Base-by-base conservation (phyloP, 1,140 invertebrate species). In the Leptinotarsa lineolata region DNA sequence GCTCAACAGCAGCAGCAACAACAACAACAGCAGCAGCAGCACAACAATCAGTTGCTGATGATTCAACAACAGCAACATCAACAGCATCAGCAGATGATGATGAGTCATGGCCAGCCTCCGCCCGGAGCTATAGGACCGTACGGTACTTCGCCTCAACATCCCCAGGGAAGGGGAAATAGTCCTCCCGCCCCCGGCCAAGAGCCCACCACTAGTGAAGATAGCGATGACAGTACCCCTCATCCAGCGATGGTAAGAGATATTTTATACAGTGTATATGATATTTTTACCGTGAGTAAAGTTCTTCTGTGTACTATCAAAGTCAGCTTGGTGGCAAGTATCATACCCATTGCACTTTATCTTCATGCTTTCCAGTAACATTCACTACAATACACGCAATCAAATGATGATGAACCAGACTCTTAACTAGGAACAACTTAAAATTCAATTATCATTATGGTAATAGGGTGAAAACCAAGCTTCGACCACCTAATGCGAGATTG, bases 221-320 rank as follows among this genome's bases (percentile, higher is more conserved):
- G 93, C 80, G 94, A 96, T 84, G 94, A 95, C 81, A 94, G 92
- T 84, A 92, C 93, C 21, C 93, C 93, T 46, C 90, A 91, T 82
- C 86, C 89, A 16, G 89, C 88, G 6, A 88, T 91, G 86, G 90
- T 91, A 79, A 39, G 21, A 46, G 15, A 46, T 22, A 22, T 22
- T 22, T 22, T 22, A 22, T 22, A 22, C 21, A 22, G 21, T 22
- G 21, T 22, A 22, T 22, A 22, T 22, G 21, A 22, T 22, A 22
- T 22, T 22, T 22, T 22, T 2, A 1, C 21, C 2, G 21, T 22
- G 21, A 22, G 21, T 22, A 22, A 22, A 2, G 21, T 22, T 22
- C 21, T 22, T 22, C 21, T 22, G 21, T 22, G 21, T 22, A 2
- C 21, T 22, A 22, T 22, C 21, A 2, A 22, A 22, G 2, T 2